A percentile compares a stretch with the other conserved stretches of the same genome.
Conservation (phyloP, 1,140 invertebrate genomes). For the Lamellibrachia luymesi region DNA sequence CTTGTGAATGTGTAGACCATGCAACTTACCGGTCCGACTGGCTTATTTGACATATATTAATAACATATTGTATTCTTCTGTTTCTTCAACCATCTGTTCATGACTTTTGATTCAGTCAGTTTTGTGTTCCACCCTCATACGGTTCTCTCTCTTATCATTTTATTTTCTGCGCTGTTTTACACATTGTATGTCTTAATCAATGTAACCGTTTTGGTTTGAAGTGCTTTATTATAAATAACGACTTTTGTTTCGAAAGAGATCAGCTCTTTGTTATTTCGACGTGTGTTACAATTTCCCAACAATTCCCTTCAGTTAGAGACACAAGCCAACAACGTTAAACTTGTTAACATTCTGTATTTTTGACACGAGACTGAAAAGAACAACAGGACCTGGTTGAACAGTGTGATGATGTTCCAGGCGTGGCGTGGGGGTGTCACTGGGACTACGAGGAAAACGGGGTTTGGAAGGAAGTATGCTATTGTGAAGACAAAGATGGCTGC, state of each 20-base stretch:
- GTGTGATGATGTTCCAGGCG: conserved; percentile 34
- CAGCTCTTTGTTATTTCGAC: background rate
- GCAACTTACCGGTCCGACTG: background rate
- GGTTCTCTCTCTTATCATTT: background rate
- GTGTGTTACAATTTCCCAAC: background rate
- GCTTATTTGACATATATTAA: no score
- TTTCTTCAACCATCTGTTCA: background rate
- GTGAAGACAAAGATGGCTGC: conserved; percentile 51
- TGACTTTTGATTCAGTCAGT: background rate
- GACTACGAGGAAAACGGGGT: conserved; percentile 54
- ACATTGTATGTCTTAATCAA: no score
- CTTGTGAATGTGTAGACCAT: background rate
- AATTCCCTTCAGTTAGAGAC: background rate
- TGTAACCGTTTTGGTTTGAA: no score
- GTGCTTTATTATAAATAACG: background rate
- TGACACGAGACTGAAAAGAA: no score
- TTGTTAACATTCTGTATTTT: background rate
- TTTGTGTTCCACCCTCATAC: background rate
- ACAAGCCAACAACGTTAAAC: background rate
- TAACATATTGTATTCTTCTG: background rate
- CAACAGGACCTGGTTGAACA: background rate
- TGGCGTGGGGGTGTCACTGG: conserved; percentile 56
- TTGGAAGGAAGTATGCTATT: conserved; percentile 56
- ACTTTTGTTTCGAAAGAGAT: background rate
- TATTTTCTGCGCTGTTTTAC: background rate